Evolutionary conservation across 2,797 vertebrate genomes (phyloP).

Genomic region (Rhynchonycteris naso): DNA sequence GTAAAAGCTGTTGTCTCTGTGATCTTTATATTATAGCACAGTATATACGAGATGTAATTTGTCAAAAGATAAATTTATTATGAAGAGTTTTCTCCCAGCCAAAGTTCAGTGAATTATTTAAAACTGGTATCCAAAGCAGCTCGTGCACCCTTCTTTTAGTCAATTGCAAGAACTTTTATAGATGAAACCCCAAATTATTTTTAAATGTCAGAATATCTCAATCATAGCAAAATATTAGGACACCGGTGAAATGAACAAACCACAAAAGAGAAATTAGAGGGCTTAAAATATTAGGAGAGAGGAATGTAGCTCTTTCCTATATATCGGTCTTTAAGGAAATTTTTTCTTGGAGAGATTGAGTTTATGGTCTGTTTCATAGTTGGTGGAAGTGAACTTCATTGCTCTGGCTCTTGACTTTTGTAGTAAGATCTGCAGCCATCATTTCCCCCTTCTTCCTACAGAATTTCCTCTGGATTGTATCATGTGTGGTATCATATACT

Average conservation of each 20-base stretch:
- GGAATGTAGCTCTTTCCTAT: not conserved
- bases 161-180: not conserved
- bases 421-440: not conserved
- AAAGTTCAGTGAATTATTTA: constrained; percentile 8
- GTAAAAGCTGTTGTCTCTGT: not conserved
- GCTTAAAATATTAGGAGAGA: not conserved
- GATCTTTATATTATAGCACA: not conserved
- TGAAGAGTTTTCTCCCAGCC: constrained; percentile 34
- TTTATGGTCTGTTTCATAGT: not conserved
- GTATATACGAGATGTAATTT: not conserved
- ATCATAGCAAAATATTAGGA: not conserved
- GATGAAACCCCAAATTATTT: not conserved
- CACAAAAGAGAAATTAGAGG: not conserved
- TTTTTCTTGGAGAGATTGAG: not conserved
- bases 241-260: not conserved
- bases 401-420: not conserved
- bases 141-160: not conserved
- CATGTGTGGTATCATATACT: not conserved
- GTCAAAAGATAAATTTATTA: constrained; percentile 20
- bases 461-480: not conserved
- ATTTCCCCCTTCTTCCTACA: not conserved
- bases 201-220: not conserved
- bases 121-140: not conserved
- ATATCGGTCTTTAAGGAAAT: not conserved
- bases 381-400: not conserved